Base-by-base conservation (phyloP, 2,113 vertebrate genomes). In the Ahaetulla prasina region DNA sequence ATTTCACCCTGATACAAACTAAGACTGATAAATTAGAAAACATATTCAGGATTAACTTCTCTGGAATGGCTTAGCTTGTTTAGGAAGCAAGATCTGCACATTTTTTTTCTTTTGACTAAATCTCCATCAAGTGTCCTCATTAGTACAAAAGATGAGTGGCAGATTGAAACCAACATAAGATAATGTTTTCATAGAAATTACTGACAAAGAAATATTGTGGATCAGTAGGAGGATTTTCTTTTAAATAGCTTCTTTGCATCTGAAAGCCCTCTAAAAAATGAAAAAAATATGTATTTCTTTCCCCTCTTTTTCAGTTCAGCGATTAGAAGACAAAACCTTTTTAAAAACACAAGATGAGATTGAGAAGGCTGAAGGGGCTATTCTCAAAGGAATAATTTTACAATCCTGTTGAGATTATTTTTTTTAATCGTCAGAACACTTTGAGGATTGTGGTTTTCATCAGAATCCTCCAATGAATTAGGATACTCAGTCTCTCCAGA, bases 151-250 rank as follows among this genome's bases (percentile, higher is more conserved):
- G 60, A 87, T 92, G 91, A n/a, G 8, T 84, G 47, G 47, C 93
- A 93, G 91, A 53, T 8, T 90, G 89, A 90, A n/a, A 45, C 39
- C 45, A 88, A 54, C 25, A 6, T 80, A 47, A 93, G 23, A 0
- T 60, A n/a, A n/a, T 94, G n/a, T 92, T 93, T 93, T 92, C 8
- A 22, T 91, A 74, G n/a, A 74, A 91, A 89, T 49, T 8, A n/a
- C 14, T 80, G 53, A 50, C 45, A 89, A 91, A 87, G 27, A 86
- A 74, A 89, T 89, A 8, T 0, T 0, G 12, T 49, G 80, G 80
- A 12, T 57, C 23, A 89, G 35, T 45, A 23, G 35, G 50, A 91
- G 68, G 54, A 25, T 57, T 55, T 88, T 88, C 53, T 88, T 55
- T 88, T 52, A 52, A 88, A 55, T 55, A 57, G 45, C 54, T 63